Base-by-base conservation (phyloP, 2,888 invertebrate genomes). In the Tinea semifulvella region DNA sequence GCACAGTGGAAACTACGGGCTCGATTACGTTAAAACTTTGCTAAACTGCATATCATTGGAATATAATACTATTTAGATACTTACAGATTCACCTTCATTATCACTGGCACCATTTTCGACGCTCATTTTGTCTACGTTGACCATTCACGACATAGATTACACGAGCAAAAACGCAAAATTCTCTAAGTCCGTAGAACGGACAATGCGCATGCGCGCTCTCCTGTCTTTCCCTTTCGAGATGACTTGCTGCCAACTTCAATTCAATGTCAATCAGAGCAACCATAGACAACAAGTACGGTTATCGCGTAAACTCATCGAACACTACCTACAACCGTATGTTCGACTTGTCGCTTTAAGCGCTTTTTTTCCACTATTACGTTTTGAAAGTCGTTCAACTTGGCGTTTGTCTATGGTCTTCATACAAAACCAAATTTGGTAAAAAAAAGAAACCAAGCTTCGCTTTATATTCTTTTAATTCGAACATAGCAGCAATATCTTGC, bases 51-150 rank as follows among this genome's bases (percentile, higher is more conserved):
- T 31, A 14, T 14, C n/a, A 31, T 14, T 3, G 7, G 13, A 31
- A 51, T 49, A 50, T 18, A 49, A 58, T 55, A 53, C 46, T 46
- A 59, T 68, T 60, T 71, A 52, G 61, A 51, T 69, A 85, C 85
- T 86, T 84, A 87, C 87, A 56, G 80, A 68, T 57, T 82, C 82
- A 57, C 81, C 75, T 73, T 83, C 76, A 63, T 82, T 82, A 59
- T 81, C 83, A 71, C 70, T 83, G 52, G 74, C 74, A 60, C 84
- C 80, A 72, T 84, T 86, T 83, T 87, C 87, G 53, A 83, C 84
- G 68, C 86, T 87, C 87, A 87, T 88, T 81, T 79, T 81, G 80
- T 75, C 76, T 63, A 80, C 80, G 80, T 80, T 72, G 73, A 68
- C 65, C 46, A 36, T 22, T 36, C 11, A 8, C n/a, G 31, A 65